Evolutionary conservation across 1,140 invertebrate species (phyloP).

Genomic region (Caerostris darwini): DNA sequence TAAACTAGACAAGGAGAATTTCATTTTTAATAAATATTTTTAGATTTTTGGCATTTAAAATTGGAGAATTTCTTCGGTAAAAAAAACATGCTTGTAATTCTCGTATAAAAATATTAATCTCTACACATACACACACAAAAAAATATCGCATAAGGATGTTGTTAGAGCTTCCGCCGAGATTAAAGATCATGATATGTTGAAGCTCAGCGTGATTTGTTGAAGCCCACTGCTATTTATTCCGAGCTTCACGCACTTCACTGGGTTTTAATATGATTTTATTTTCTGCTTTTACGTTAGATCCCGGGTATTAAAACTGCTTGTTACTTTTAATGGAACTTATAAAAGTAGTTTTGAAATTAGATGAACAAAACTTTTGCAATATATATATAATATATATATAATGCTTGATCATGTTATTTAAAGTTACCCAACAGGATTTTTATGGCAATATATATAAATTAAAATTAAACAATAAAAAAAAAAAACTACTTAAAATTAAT

Average conservation of each 20-base stretch:
- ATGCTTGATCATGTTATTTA: too few relatives aligned
- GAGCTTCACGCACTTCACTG: background rate
- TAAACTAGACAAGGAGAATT: background rate
- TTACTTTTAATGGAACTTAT: background rate
- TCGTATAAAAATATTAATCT: background rate
- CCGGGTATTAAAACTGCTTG: background rate
- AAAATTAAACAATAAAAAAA: too few relatives aligned
- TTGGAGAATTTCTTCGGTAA: background rate
- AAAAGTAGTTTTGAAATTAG: too few relatives aligned
- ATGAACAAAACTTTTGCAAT: too few relatives aligned
- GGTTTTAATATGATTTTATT: background rate
- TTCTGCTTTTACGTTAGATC: background rate
- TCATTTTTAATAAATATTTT: background rate
- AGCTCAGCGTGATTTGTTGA: background rate
- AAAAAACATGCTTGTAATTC: background rate
- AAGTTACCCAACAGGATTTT: too few relatives aligned
- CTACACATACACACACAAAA: background rate
- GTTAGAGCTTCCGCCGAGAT: background rate
- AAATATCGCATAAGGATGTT: background rate
- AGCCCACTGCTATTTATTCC: background rate
- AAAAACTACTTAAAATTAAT: too few relatives aligned
- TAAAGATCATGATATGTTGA: background rate
- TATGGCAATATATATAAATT: too few relatives aligned
- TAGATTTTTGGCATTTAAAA: background rate
- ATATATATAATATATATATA: too few relatives aligned